Conservation (phyloP, 2,797 vertebrate species). For the Crocidura indochinensis region DNA sequence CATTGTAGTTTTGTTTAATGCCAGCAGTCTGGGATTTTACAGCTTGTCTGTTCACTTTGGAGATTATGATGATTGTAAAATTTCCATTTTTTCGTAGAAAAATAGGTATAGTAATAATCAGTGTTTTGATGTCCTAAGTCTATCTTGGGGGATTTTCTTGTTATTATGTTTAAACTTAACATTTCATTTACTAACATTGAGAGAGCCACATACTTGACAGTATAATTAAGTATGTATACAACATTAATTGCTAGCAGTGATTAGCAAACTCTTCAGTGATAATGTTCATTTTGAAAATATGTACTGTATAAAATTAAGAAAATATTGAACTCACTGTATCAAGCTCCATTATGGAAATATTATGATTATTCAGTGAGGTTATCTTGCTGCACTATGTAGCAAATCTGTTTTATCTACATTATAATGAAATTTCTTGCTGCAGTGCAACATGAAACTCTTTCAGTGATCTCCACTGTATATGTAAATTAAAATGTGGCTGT, state of each 20-base stretch:
- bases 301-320: slow-evolving; percentile 89
- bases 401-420: slow-evolving; percentile 74
- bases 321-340: slow-evolving; percentile 87
- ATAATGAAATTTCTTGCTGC: slow-evolving; percentile 84
- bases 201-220: slow-evolving; percentile 87
- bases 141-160: slow-evolving; percentile 83
- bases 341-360: slow-evolving; percentile 87
- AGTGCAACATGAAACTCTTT: slow-evolving; percentile 85
- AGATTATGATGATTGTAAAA: slow-evolving; percentile 85
- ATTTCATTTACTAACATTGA: slow-evolving; percentile 90
- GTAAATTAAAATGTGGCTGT: slow-evolving; percentile 81
- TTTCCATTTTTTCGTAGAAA: slow-evolving; percentile 89
- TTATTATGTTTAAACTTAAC: slow-evolving; percentile 86
- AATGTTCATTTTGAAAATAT: slow-evolving; percentile 88
- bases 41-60: slow-evolving; percentile 87
- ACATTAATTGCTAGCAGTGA: slow-evolving; percentile 87
- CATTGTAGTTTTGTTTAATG: slow-evolving; percentile 82
- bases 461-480: slow-evolving; percentile 84
- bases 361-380: slow-evolving; percentile 83
- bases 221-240: slow-evolving; percentile 88
- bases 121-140: slow-evolving; percentile 85
- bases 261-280: slow-evolving; percentile 88
- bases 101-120: slow-evolving; percentile 86
- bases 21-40: slow-evolving; percentile 87
- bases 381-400: slow-evolving; percentile 85